Percentiles rank a stretch among this genome's conserved stretches.
These are phyloP conservation scores for Pseudocheirus occidentalis DNA, from an alignment of 2,797 vertebrate species.

Conservation along the genomic window DNA sequence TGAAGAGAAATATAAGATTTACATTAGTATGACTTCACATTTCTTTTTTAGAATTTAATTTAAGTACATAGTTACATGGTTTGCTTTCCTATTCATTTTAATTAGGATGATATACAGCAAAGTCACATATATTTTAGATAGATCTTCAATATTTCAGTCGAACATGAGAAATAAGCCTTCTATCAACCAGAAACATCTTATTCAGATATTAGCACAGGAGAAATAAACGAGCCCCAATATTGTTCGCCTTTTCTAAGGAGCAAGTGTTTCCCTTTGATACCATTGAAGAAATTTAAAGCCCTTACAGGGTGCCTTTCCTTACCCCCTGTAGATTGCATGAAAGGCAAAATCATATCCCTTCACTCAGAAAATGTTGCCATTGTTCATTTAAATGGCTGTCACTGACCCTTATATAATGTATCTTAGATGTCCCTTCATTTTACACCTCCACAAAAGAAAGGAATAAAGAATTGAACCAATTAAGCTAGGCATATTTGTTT, in stretches of 20 bases:
- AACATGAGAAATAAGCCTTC: slow-evolving; percentile 18
- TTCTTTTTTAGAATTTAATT: neutral
- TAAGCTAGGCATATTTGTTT: neutral
- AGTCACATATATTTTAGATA: neutral
- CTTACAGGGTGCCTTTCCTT: no score
- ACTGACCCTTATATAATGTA: accelerated
- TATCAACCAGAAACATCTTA: neutral
- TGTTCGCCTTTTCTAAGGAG: neutral
- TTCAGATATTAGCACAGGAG: neutral
- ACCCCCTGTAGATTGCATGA: slow-evolving; percentile 23
- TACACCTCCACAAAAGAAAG: neutral
- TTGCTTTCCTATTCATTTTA: neutral
- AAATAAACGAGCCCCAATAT: neutral
- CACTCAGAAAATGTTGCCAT: neutral
- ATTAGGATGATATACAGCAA: accelerated
- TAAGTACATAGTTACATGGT: neutral
- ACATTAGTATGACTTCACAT: neutral
- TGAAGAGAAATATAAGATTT: no score
- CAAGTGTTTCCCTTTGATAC: neutral
- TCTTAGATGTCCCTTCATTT: neutral
- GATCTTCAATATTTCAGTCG: neutral
- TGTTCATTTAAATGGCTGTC: slow-evolving; percentile 10
- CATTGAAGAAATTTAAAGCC: no score
- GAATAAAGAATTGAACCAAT: neutral
- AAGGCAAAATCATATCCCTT: slow-evolving; percentile 49